Percentiles rank a stretch among this genome's conserved stretches.
These are phyloP conservation scores for Thalassarche chlororhynchos DNA, from an alignment of 2,113 vertebrate genomes.

Conservation along the genomic window DNA sequence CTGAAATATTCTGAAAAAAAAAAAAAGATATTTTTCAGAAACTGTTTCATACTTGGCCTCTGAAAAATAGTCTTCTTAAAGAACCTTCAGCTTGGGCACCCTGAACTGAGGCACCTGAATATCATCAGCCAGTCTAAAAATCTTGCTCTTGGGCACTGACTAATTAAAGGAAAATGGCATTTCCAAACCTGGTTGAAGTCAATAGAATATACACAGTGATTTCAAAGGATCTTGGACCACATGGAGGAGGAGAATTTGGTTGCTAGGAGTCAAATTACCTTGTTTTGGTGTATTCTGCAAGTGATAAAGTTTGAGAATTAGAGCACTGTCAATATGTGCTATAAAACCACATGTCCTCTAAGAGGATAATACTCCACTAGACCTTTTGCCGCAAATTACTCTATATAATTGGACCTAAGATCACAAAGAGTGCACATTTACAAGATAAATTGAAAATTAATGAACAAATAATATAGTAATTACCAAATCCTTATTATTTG, in stretches of 20 bases:
- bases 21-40: neutral
- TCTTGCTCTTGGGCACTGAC: neutral
- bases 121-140: neutral
- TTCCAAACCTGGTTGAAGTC: neutral
- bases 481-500: constrained; percentile 76
- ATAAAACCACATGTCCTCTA: constrained; percentile 62
- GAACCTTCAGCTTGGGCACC: neutral
- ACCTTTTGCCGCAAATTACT: constrained; percentile 71
- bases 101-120: neutral
- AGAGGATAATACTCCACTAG: constrained; percentile 66
- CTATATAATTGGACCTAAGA: constrained; percentile 77
- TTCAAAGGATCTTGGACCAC: neutral
- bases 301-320: constrained; percentile 22
- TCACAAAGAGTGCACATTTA: constrained; percentile 75
- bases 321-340: constrained; percentile 52
- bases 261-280: neutral
- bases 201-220: neutral
- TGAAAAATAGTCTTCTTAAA: neutral
- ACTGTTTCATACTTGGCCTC: neutral
- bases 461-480: constrained; percentile 80
- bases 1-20: neutral
- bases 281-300: constrained; percentile 17
- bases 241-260: neutral
- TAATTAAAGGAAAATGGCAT: neutral
- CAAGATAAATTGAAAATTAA: constrained; percentile 85